phyloP scores from a whole-genome alignment of 2,113 vertebrate genomes.

The Indri indri region DNA sequence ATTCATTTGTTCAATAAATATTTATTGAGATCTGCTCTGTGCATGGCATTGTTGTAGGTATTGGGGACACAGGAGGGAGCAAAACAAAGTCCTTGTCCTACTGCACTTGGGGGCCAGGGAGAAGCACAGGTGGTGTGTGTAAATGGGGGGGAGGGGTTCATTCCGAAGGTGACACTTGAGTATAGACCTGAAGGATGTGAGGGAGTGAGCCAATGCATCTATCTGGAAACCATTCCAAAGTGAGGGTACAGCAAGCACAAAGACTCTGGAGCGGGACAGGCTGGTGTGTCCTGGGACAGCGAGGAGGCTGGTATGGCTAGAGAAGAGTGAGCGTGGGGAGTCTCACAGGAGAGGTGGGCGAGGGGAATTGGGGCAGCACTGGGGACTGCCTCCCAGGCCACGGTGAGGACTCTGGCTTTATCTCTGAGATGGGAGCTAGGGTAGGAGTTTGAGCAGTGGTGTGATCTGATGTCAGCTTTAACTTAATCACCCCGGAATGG shows the following conservation, averaged over 20 bases:
- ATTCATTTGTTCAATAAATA: background rate
- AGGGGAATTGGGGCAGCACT: background rate
- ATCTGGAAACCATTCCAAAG: background rate
- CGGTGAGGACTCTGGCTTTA: background rate
- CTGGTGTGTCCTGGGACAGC: background rate
- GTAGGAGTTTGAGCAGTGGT: background rate
- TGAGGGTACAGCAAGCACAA: accelerated
- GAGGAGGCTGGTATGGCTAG: background rate
- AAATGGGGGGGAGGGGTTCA: background rate
- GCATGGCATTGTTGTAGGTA: background rate
- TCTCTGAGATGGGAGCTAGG: background rate
- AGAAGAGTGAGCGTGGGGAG: background rate
- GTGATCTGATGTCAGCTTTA: background rate
- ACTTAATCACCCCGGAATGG: background rate
- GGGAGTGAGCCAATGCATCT: background rate
- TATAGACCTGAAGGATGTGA: background rate
- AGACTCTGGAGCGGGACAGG: background rate
- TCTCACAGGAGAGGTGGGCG: background rate
- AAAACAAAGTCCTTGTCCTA: background rate
- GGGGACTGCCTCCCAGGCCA: background rate
- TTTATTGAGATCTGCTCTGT: background rate
- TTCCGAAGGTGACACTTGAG: background rate
- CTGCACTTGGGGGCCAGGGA: background rate
- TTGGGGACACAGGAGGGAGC: background rate
- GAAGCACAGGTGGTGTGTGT: background rate